phyloP scores from a whole-genome alignment of 37 sponge, comb jelly and placozoan species.

The Ephydatia muelleri region DNA sequence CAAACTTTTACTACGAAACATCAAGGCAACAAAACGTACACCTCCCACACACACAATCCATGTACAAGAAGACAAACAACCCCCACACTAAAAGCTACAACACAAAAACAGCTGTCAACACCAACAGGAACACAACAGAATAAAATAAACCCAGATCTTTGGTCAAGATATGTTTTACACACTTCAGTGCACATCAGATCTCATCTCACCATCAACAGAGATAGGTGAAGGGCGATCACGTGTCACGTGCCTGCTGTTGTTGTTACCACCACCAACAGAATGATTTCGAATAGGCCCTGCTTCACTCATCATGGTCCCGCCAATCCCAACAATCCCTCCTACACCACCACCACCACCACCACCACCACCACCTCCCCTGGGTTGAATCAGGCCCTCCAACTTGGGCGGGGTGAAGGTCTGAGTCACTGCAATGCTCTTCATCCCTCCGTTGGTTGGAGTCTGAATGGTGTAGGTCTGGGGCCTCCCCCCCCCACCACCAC shows the following conservation, averaged over 20 bases:
- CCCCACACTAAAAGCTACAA: no score
- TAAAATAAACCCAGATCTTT: no score
- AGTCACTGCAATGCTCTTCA: conserved; percentile 5
- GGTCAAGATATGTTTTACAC: no score
- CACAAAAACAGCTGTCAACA: no score
- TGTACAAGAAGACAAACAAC: no score
- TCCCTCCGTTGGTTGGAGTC: conserved; percentile 35
- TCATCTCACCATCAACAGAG: conserved; percentile 47
- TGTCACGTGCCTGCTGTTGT: conserved; percentile 29
- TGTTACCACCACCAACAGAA: no score
- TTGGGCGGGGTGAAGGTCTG: no score
- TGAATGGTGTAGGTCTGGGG: conserved; percentile 9
- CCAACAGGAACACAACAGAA: no score
- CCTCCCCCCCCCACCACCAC: no score
- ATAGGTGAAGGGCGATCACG: conserved; percentile 61
- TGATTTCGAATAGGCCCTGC: no score
- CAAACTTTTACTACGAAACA: not conserved
- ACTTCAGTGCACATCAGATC: not conserved
- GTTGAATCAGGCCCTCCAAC: conserved; percentile 42
- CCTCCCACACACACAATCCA: not conserved
- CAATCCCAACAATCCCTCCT: not conserved
- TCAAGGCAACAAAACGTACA: not conserved
- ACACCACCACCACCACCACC: not conserved
- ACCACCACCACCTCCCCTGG: not conserved
- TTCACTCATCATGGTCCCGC: not conserved